Conservation (phyloP, 2,888 invertebrate species). For the Ennomos quercinarius region DNA sequence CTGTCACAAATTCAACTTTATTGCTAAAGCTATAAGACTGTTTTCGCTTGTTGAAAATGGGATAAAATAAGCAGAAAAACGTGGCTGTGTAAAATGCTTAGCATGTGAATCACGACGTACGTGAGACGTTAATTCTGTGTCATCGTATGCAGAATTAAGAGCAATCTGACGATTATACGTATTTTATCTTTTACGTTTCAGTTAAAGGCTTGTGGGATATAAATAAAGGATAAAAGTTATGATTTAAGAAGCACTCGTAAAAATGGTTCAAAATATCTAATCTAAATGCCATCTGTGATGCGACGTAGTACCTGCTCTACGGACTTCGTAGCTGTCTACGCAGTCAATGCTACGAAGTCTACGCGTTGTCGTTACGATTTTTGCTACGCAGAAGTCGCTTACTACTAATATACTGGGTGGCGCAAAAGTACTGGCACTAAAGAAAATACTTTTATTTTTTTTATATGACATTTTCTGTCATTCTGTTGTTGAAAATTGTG, state of each 20-base stretch:
- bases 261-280: conserved; percentile 12
- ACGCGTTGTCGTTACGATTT: no score
- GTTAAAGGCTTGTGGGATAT: conserved; percentile 9
- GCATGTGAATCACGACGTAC: conserved; percentile 42
- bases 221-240: conserved; percentile 4
- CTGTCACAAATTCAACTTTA: conserved; percentile 24
- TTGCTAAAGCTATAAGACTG: conserved; percentile 7
- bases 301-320: conserved; percentile 50
- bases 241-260: conserved; percentile 33
- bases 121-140: conserved; percentile 38
- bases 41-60: conserved; percentile 8
- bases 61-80: conserved; percentile 38
- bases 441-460: no score
- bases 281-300: neutral
- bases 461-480: no score
- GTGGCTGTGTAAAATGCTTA: conserved; percentile 40
- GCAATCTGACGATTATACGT: conserved; percentile 15
- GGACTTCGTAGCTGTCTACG: conserved; percentile 47
- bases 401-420: no score
- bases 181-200: conserved; percentile 13
- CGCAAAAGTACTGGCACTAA: no score
- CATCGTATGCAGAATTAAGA: conserved; percentile 36
- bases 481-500: no score
- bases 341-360: conserved; percentile 32
- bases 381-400: no score